Evolutionary conservation across 2,797 vertebrate genomes (phyloP).

Genomic region (Loris lydekkerianus): DNA sequence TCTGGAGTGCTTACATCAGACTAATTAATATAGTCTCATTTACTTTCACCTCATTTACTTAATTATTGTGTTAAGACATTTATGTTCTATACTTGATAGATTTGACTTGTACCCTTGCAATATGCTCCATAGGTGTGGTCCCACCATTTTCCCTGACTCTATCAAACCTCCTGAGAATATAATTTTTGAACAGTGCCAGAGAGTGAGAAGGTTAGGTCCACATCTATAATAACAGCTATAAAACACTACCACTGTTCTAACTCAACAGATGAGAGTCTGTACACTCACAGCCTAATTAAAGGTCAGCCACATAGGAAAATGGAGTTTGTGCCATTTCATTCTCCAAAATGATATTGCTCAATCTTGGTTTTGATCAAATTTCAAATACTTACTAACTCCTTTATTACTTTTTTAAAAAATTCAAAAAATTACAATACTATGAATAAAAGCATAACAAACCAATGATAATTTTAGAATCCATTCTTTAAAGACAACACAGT

Average conservation of each 20-base stretch:
- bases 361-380: neutral
- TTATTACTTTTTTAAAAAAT: neutral
- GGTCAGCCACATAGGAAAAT: neutral
- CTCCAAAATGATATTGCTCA: neutral
- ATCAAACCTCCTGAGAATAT: neutral
- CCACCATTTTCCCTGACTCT: too few species aligned
- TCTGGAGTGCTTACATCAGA: too few species aligned
- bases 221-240: neutral
- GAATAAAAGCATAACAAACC: neutral
- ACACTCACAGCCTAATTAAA: neutral
- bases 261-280: neutral
- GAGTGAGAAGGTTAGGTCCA: neutral
- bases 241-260: neutral
- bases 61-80: too few species aligned
- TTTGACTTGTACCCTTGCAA: too few species aligned
- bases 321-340: neutral
- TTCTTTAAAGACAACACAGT: slow-evolving; percentile 1
- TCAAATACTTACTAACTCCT: neutral
- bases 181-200: neutral
- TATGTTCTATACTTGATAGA: too few species aligned
- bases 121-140: too few species aligned
- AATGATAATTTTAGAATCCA: neutral
- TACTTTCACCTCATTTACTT: too few species aligned
- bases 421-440: neutral
- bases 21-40: too few species aligned